Percentiles rank a stretch among this genome's conserved stretches.
Evolutionary conservation across 2,888 invertebrate genomes (phyloP).

Genomic region (Desoria tigrina): DNA sequence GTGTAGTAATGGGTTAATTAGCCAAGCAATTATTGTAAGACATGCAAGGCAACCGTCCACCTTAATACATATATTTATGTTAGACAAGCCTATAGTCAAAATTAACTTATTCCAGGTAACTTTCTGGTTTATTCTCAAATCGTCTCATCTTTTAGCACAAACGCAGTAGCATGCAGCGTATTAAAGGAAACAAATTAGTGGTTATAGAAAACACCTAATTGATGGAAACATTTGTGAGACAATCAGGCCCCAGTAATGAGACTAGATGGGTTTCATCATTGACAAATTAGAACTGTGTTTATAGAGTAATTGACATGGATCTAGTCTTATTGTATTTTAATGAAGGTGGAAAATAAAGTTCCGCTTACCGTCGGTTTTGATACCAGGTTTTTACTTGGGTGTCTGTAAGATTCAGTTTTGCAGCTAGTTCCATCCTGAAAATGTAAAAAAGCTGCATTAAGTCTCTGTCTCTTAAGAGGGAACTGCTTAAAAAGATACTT

Average conservation of each 20-base stretch:
- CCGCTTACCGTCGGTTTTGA: conserved; percentile 88
- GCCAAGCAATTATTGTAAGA: conserved; percentile 52
- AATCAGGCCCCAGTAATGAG: conserved; percentile 8
- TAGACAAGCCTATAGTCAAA: background rate
- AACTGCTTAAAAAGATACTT: background rate
- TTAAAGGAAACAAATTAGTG: background rate
- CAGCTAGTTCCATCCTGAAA: conserved; percentile 88
- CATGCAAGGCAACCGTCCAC: too few species aligned
- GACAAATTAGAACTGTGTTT: background rate
- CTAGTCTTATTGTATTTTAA: background rate
- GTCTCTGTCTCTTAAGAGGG: background rate
- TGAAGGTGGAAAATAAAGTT: conserved; percentile 6
- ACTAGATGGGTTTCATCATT: background rate
- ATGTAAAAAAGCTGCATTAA: conserved; percentile 19
- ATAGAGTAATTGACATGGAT: background rate
- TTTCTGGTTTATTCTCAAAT: conserved; percentile 6
- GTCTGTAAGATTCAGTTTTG: conserved; percentile 91
- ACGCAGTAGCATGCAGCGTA: background rate
- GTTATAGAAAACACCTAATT: conserved; percentile 21
- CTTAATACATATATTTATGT: too few species aligned
- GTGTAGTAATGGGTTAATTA: conserved; percentile 53
- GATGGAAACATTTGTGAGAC: conserved; percentile 23
- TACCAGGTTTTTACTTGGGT: conserved; percentile 99
- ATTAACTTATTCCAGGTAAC: background rate
- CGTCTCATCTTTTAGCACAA: background rate